These are phyloP conservation scores for Lutjanus erythropterus DNA, from an alignment of 2,113 vertebrate genomes.

Conservation along the genomic window DNA sequence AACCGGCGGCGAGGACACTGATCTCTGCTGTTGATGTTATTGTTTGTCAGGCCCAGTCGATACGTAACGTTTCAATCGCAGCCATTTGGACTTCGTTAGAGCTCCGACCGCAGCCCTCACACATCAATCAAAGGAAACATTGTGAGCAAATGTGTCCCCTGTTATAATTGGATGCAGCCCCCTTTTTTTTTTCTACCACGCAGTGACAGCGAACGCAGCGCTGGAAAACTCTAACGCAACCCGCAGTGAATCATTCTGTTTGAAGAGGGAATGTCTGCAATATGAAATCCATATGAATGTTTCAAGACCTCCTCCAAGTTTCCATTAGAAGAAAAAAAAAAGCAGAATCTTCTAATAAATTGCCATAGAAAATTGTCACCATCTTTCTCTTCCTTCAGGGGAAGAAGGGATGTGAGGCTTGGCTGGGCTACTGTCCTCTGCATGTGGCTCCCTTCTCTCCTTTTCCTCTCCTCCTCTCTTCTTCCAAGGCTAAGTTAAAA, in stretches of 20 bases:
- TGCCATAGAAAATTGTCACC: constrained; percentile 57
- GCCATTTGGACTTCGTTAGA: constrained; percentile 77
- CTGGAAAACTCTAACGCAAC: constrained; percentile 73
- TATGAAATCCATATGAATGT: constrained; percentile 80
- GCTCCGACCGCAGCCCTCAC: constrained; percentile 67
- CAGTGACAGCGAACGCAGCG: constrained; percentile 65
- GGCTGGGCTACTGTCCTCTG: constrained; percentile 64
- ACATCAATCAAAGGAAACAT: constrained; percentile 78
- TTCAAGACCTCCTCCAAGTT: constrained; percentile 73
- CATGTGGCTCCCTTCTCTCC: constrained; percentile 58
- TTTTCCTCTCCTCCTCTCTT: constrained; percentile 56
- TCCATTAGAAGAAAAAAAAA: constrained; percentile 42
- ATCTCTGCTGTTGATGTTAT: constrained; percentile 68
- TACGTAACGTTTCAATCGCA: constrained; percentile 76
- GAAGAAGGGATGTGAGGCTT: constrained; percentile 36
- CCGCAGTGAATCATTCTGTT: constrained; percentile 76
- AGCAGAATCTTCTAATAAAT: constrained; percentile 62
- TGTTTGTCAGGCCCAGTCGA: constrained; percentile 79
- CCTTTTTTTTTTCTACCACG: constrained; percentile 56
- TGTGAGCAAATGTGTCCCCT: constrained; percentile 76
- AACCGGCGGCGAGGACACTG: constrained; percentile 43
- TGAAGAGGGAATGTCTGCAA: constrained; percentile 74
- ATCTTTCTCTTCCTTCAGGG: constrained; percentile 47
- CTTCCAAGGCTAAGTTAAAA: constrained; percentile 68
- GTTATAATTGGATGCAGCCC: constrained; percentile 78